phyloP scores from a whole-genome alignment of 2,113 vertebrate genomes.

The Platichthys stellatus region DNA sequence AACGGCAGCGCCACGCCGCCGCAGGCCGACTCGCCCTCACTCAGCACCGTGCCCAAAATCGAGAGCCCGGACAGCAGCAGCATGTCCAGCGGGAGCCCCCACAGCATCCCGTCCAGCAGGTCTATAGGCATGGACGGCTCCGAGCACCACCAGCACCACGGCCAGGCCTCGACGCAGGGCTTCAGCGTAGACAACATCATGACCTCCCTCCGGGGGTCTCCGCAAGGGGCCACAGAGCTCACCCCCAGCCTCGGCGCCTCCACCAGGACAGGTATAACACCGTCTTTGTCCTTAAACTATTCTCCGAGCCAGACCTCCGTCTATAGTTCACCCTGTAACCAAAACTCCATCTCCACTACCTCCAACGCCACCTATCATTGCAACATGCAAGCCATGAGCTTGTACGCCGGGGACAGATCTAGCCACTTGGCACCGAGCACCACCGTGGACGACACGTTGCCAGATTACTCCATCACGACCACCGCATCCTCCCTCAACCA shows the following conservation, averaged over 20 bases:
- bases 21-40: conserved; percentile 87
- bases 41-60: conserved; percentile 90
- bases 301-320: conserved; percentile 88
- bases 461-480: conserved; percentile 91
- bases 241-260: conserved; percentile 80
- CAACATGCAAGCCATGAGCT: conserved; percentile 96
- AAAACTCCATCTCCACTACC: conserved; percentile 85
- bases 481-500: conserved; percentile 84
- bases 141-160: conserved; percentile 80
- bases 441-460: conserved; percentile 89
- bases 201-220: conserved; percentile 92
- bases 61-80: conserved; percentile 95
- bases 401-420: conserved; percentile 89
- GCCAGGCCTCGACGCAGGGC: conserved; percentile 84
- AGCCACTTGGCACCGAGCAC: conserved; percentile 82
- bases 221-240: conserved; percentile 87
- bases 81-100: conserved; percentile 90
- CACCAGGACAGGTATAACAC: conserved; percentile 87
- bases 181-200: conserved; percentile 98
- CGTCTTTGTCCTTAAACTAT: conserved; percentile 89
- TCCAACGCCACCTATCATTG: conserved; percentile 92
- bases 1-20: conserved; percentile 91
- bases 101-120: conserved; percentile 85
- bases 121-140: conserved; percentile 88
- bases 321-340: conserved; percentile 89